phyloP scores from a whole-genome alignment of 2,888 invertebrate species.

The Selenia dentaria region DNA sequence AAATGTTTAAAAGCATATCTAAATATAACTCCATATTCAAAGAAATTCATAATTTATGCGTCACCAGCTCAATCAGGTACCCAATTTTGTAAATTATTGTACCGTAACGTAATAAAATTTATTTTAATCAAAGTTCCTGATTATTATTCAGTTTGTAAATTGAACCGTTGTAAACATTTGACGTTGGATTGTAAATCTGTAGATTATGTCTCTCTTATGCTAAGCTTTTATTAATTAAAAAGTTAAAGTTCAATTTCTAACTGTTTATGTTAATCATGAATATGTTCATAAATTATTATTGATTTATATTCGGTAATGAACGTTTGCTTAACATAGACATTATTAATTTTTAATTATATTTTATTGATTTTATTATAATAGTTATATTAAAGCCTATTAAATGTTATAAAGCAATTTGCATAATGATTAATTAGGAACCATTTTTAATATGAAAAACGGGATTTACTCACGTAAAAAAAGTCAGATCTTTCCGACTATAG shows the following conservation, averaged over 20 bases:
- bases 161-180: slow-evolving; percentile 24
- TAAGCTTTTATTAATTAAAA: slow-evolving; percentile 46
- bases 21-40: no score
- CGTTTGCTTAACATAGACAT: slow-evolving; percentile 1
- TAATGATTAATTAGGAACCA: no score
- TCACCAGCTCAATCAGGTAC: not conserved
- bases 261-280: slow-evolving; percentile 20
- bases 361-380: no score
- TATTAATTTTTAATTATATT: no score
- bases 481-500: no score
- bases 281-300: slow-evolving; percentile 17
- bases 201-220: slow-evolving; percentile 48
- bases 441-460: no score
- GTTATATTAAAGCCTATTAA: no score
- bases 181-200: slow-evolving; percentile 35
- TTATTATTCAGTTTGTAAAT: slow-evolving; percentile 6
- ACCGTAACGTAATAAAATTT: slow-evolving; percentile 6
- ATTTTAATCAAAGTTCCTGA: slow-evolving; percentile 17
- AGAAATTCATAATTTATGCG: no score
- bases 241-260: slow-evolving; percentile 23
- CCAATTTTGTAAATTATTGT: not conserved
- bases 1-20: no score
- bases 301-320: slow-evolving; percentile 6
- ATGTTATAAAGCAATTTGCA: no score
- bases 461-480: no score